Evolutionary conservation across 1,140 invertebrate species (phyloP).

Genomic region (Halesus radiatus): DNA sequence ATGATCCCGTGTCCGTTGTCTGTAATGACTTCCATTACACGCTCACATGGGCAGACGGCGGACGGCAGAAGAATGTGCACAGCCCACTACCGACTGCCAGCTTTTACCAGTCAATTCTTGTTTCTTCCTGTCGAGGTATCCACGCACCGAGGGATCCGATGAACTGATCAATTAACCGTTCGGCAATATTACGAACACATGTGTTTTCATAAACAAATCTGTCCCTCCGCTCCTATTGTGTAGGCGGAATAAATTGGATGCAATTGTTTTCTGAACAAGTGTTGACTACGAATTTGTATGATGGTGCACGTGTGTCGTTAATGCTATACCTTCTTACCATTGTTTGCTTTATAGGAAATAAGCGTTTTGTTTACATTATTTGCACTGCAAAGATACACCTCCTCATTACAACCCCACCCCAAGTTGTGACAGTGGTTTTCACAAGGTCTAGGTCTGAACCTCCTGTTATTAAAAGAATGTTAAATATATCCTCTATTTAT

Average conservation of each 20-base stretch:
- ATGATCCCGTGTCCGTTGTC: background rate
- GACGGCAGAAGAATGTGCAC: background rate
- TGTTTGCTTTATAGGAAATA: background rate
- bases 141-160: background rate
- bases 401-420: too few species aligned
- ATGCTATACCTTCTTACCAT: background rate
- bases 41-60: background rate
- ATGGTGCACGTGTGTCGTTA: conserved; percentile 1
- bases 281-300: conserved; percentile 23
- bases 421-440: too few species aligned
- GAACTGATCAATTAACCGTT: conserved; percentile 12
- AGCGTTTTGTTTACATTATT: background rate
- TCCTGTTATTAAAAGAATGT: too few species aligned
- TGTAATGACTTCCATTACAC: conserved; percentile 25
- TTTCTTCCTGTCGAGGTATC: conserved; percentile 22
- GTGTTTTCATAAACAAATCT: conserved; percentile 28
- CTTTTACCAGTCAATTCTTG: background rate
- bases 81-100: background rate
- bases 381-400: too few species aligned
- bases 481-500: too few species aligned
- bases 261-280: conserved; percentile 22
- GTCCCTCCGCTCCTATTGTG: conserved; percentile 1
- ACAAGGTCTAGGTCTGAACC: too few species aligned
- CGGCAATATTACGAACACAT: conserved; percentile 14
- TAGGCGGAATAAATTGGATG: conserved; percentile 28